phyloP scores from a whole-genome alignment of 2,888 invertebrate genomes.

The Mamestra brassicae region DNA sequence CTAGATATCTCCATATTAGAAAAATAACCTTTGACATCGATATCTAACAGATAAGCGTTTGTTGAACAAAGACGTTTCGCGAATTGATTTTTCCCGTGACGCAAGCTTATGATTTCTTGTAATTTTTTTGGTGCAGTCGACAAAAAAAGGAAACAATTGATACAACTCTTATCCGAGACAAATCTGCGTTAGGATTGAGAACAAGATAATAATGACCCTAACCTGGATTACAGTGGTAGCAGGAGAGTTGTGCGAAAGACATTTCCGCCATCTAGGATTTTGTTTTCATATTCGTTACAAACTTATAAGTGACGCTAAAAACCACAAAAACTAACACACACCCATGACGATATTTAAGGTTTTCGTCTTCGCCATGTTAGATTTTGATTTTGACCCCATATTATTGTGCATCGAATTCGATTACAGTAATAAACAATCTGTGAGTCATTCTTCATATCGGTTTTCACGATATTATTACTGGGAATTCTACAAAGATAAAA shows the following conservation, averaged over 20 bases:
- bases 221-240: too few species aligned
- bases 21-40: constrained; percentile 13
- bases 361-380: too few species aligned
- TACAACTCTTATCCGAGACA: neutral
- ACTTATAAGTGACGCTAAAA: too few species aligned
- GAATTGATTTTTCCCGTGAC: neutral
- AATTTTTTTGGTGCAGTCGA: neutral
- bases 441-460: constrained; percentile 7
- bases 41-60: neutral
- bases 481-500: neutral
- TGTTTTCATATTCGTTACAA: too few species aligned
- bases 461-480: constrained; percentile 17
- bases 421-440: constrained; percentile 26
- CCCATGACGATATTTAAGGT: too few species aligned
- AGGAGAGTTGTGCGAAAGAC: too few species aligned
- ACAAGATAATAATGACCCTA: too few species aligned
- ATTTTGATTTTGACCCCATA: too few species aligned
- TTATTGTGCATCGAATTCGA: too few species aligned
- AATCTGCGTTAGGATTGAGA: neutral
- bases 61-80: neutral
- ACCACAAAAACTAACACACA: too few species aligned
- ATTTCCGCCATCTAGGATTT: too few species aligned
- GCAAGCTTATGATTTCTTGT: neutral
- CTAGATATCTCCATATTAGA: neutral
- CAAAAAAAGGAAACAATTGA: neutral